Evolutionary conservation across 2,797 vertebrate species (phyloP).

Genomic region (Pelodytes ibericus): DNA sequence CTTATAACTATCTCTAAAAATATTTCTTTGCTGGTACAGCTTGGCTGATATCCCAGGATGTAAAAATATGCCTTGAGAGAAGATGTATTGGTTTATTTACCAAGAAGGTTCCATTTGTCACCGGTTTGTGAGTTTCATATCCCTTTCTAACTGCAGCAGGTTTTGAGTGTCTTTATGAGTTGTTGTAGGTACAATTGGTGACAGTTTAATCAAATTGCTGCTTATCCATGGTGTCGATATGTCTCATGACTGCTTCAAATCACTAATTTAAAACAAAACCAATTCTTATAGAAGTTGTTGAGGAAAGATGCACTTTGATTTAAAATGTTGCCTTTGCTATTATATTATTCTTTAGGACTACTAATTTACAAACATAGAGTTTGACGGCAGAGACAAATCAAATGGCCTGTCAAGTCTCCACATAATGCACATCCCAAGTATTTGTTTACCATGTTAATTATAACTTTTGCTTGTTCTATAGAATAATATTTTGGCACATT

Average conservation of each 20-base stretch:
- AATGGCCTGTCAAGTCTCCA: no score
- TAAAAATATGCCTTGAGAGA: conserved; percentile 39
- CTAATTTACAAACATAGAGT: no score
- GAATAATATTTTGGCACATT: no score
- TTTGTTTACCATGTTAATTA: no score
- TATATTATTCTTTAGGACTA: no score
- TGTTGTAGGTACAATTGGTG: conserved; percentile 23
- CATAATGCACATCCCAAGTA: no score
- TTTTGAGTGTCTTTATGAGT: conserved; percentile 30
- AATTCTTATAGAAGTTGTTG: background rate
- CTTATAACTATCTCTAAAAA: conserved; percentile 43
- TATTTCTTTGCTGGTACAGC: conserved; percentile 36
- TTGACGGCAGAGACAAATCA: no score
- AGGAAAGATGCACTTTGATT: no score
- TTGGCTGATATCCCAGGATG: conserved; percentile 50
- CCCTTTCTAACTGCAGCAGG: conserved; percentile 33
- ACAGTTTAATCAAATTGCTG: conserved; percentile 35
- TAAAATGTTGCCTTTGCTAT: no score
- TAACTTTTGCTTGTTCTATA: no score
- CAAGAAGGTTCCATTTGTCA: conserved; percentile 40
- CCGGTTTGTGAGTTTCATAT: conserved; percentile 43
- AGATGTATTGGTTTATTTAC: conserved; percentile 46
- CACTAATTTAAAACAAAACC: background rate
- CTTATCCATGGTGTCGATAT: conserved; percentile 25
- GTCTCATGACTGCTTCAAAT: background rate